These are phyloP conservation scores for Argyresthia goedartella DNA, from an alignment of 2,888 invertebrate species.

Conservation along the genomic window DNA sequence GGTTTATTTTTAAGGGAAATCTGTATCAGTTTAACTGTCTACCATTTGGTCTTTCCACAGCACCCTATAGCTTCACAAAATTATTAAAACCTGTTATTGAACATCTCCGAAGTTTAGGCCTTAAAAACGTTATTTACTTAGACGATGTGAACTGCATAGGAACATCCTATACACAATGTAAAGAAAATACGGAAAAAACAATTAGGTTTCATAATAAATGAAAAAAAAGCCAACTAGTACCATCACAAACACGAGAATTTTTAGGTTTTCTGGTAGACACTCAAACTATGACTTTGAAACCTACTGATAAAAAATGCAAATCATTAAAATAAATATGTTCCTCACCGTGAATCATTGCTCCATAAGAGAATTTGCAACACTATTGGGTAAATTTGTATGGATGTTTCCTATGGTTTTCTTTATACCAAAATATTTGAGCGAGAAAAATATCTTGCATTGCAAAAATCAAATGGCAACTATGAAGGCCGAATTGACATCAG, in stretches of 20 bases:
- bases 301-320: neutral
- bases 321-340: neutral
- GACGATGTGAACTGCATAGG: neutral
- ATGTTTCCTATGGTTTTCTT: neutral
- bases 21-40: neutral
- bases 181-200: neutral
- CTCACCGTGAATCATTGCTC: neutral
- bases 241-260: neutral
- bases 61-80: neutral
- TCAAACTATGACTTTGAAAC: neutral
- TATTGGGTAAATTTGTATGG: neutral
- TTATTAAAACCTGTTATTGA: neutral
- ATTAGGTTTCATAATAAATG: neutral
- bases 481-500: neutral
- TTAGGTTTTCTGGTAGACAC: neutral
- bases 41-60: neutral
- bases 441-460: neutral
- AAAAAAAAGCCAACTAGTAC: neutral
- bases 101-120: neutral
- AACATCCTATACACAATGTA: neutral
- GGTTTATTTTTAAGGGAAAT: neutral
- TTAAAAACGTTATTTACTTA: neutral
- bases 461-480: neutral
- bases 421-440: constrained; percentile 2
- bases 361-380: neutral